These are phyloP conservation scores for Atta texana DNA, from an alignment of 1,140 invertebrate species.

Conservation along the genomic window DNA sequence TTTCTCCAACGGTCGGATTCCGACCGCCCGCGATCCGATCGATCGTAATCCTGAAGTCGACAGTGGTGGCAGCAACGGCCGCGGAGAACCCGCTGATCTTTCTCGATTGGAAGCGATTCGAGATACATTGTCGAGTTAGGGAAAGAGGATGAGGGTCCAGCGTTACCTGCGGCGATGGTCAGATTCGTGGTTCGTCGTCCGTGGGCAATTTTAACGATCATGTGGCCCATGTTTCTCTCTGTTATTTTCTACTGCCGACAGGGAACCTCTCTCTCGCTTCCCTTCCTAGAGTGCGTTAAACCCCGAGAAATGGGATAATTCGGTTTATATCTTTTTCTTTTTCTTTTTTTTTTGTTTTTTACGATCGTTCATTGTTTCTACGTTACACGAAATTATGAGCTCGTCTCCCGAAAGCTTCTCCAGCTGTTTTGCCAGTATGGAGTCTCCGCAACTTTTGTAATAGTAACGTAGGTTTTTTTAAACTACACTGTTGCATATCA, in stretches of 20 bases:
- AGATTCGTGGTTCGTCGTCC: constrained; percentile 43
- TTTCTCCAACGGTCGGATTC: constrained; percentile 44
- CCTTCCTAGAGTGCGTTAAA: constrained; percentile 10
- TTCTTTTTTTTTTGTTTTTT: constrained; percentile 23
- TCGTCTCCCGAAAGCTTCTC: background rate
- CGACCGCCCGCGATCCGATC: constrained; percentile 74
- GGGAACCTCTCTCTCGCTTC: constrained; percentile 14
- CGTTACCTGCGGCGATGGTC: constrained; percentile 34
- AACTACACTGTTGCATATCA: background rate
- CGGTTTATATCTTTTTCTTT: background rate
- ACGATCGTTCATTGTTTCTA: constrained; percentile 20
- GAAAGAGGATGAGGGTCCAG: background rate
- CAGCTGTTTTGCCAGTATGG: background rate
- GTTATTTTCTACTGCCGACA: constrained; percentile 66
- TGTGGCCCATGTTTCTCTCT: constrained; percentile 59
- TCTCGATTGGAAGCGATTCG: background rate
- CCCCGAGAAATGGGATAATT: constrained; percentile 39
- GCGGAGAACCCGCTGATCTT: background rate
- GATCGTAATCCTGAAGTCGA: constrained; percentile 62
- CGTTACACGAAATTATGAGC: constrained; percentile 14
- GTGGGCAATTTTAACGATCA: constrained; percentile 66
- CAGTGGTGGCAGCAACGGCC: background rate
- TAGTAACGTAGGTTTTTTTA: background rate
- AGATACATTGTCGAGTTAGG: constrained; percentile 35
- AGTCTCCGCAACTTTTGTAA: background rate